Conservation (phyloP, 2,113 vertebrate genomes). For the Gasterosteus nipponicus region DNA sequence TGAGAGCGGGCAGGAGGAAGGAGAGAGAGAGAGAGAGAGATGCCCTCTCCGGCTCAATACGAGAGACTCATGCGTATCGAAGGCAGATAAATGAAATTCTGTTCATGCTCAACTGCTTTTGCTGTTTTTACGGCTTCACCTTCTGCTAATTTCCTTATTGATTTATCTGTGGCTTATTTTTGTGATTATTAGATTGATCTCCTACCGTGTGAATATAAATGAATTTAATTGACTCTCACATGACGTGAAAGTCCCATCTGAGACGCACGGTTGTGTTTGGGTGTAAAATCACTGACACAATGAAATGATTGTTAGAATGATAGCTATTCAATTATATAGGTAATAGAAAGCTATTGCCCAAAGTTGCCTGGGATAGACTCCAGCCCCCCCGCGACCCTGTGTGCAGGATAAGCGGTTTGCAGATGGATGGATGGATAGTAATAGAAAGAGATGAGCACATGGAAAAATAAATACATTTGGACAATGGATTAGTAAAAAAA, state of each 20-base stretch:
- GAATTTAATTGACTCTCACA: background rate
- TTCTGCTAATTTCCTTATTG: background rate
- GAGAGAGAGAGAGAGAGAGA: background rate
- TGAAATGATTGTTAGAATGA: background rate
- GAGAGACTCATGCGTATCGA: background rate
- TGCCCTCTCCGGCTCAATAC: constrained; percentile 23
- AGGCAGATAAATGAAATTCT: constrained; percentile 16
- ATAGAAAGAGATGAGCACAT: background rate
- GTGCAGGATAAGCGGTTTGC: too few relatives aligned
- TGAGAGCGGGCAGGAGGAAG: constrained; percentile 39
- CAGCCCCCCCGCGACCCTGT: too few relatives aligned
- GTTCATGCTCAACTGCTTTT: constrained; percentile 6
- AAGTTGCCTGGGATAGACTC: too few relatives aligned
- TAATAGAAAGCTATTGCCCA: background rate
- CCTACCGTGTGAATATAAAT: background rate
- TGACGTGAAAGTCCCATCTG: background rate
- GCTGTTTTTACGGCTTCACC: background rate
- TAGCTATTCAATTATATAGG: background rate
- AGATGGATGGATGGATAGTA: too few relatives aligned
- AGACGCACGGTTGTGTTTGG: background rate
- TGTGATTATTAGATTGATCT: background rate
- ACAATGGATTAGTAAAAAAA: too few relatives aligned
- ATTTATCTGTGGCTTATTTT: background rate
- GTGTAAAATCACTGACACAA: background rate
- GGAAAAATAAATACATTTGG: background rate